Conservation (phyloP, 1,140 invertebrate species). For the Mamestra configurata region DNA sequence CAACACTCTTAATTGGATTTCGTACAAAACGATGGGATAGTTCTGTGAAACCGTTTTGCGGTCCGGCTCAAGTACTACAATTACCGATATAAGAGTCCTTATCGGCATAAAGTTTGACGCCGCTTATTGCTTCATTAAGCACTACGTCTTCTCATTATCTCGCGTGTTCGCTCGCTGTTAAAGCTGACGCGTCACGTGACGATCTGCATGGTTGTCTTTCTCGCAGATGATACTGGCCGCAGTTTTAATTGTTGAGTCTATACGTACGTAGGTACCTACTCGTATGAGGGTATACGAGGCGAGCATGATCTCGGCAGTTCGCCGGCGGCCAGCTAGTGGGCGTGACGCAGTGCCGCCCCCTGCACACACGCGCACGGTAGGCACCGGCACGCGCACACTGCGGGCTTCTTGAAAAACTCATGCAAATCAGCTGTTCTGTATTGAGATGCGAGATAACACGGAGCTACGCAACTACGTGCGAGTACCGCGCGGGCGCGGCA, state of each 20-base stretch:
- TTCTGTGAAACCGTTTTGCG: neutral
- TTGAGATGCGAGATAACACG: slow-evolving; percentile 5
- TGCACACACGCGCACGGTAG: neutral
- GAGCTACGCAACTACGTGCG: slow-evolving; percentile 10
- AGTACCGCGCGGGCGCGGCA: neutral
- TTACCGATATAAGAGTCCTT: neutral
- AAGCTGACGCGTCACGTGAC: neutral
- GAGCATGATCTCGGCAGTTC: neutral
- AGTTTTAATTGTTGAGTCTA: neutral
- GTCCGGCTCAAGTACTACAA: neutral
- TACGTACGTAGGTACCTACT: too few relatives aligned
- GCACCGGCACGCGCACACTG: neutral
- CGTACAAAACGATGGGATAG: neutral
- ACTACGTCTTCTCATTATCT: neutral
- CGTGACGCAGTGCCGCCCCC: slow-evolving; percentile 29
- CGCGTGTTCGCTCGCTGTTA: neutral
- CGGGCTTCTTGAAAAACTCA: slow-evolving; percentile 20
- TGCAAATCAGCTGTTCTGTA: slow-evolving; percentile 24
- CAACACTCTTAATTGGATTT: neutral
- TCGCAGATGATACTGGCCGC: neutral
- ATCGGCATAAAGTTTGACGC: neutral
- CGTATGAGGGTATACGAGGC: neutral
- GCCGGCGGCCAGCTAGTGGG: neutral
- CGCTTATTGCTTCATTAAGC: slow-evolving; percentile 1
- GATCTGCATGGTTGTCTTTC: neutral